These are phyloP conservation scores for Halcyon chelicuti DNA, from an alignment of 2,797 vertebrate genomes.

Conservation along the genomic window DNA sequence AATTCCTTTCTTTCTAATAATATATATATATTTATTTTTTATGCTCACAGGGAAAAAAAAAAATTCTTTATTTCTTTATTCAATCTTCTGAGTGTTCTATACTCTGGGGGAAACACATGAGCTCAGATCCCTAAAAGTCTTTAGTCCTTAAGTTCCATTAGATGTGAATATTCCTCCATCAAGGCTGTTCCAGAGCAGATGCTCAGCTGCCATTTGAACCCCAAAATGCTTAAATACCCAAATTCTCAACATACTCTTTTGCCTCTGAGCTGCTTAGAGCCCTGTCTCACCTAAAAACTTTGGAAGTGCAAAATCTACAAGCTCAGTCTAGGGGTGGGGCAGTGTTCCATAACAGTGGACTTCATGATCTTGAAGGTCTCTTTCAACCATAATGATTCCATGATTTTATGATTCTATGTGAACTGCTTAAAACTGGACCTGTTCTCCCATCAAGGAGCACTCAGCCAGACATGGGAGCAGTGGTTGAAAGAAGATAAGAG, in stretches of 20 bases:
- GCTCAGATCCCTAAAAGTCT: neutral
- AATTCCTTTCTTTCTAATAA: neutral
- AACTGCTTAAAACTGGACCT: neutral
- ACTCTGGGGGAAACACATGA: neutral
- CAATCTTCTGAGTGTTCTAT: neutral
- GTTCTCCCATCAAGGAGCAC: fast-evolving
- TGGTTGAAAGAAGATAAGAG: neutral
- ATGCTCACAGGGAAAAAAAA: fast-evolving
- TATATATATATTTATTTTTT: neutral
- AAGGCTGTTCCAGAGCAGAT: neutral
- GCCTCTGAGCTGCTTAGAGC: neutral
- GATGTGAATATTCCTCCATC: neutral
- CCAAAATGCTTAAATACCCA: neutral
- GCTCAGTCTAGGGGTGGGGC: neutral
- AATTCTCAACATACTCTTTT: fast-evolving
- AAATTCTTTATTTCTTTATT: fast-evolving
- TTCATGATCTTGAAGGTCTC: neutral
- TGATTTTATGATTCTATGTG: neutral
- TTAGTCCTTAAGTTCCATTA: neutral
- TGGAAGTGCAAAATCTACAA: neutral
- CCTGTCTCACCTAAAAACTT: neutral
- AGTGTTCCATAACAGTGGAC: neutral
- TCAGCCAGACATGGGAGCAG: neutral
- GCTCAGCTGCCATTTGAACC: neutral
- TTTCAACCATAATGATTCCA: neutral